These are phyloP conservation scores for Gasterosteus aculeatus DNA, from an alignment of 2,113 vertebrate species.

Conservation along the genomic window DNA sequence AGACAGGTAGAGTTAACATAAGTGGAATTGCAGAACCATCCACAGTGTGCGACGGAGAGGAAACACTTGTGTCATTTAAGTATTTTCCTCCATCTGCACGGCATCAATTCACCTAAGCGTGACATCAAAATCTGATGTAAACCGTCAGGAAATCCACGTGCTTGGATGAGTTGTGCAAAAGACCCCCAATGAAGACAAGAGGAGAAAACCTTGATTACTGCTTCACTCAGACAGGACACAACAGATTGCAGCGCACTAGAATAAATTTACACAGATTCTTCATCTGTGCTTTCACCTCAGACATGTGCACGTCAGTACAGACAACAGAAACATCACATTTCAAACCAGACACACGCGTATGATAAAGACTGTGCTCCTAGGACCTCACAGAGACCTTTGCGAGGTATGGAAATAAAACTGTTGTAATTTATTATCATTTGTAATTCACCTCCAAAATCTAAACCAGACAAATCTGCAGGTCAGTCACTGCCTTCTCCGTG, in stretches of 20 bases:
- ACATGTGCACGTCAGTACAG: constrained; percentile 1
- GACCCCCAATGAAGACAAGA: constrained; percentile 15
- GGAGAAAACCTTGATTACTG: constrained; percentile 53
- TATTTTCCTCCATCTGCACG: not conserved
- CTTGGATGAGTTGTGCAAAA: constrained; percentile 28
- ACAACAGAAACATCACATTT: constrained; percentile 9
- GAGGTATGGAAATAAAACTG: not conserved
- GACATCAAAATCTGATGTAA: constrained; percentile 56
- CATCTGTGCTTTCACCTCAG: constrained; percentile 33
- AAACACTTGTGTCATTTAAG: constrained; percentile 14
- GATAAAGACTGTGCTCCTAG: not conserved
- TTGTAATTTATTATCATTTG: not conserved
- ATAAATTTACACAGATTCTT: constrained; percentile 47
- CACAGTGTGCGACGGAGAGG: not conserved
- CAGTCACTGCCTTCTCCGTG: not conserved
- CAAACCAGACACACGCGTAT: not conserved
- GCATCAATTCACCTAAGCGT: constrained; percentile 28
- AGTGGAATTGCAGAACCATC: not conserved
- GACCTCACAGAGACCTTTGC: not conserved
- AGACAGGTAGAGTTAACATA: not conserved
- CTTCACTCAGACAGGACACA: constrained; percentile 27
- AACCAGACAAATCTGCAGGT: not conserved
- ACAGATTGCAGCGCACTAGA: constrained; percentile 23
- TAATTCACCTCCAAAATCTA: not conserved
- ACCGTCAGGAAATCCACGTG: constrained; percentile 35